phyloP scores from a whole-genome alignment of 2,113 vertebrate genomes.

The Cottus gobio region DNA sequence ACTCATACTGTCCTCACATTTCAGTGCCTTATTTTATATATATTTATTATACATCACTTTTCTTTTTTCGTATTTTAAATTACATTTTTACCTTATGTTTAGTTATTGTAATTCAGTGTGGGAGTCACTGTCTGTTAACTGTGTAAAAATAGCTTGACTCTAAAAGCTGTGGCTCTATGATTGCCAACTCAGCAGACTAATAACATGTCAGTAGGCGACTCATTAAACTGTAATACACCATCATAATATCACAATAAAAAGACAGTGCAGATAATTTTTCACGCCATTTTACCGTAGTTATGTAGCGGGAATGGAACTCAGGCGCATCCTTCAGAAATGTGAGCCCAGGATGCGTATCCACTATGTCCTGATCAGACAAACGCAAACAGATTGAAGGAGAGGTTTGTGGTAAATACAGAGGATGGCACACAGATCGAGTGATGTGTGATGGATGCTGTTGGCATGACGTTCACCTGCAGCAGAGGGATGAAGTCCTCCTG shows the following conservation, averaged over 20 bases:
- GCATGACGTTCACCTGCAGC: slow-evolving; percentile 87
- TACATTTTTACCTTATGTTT: no score
- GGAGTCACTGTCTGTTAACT: no score
- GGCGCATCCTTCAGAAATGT: slow-evolving; percentile 98
- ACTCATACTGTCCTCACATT: no score
- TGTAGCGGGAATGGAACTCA: slow-evolving; percentile 98
- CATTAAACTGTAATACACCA: not conserved
- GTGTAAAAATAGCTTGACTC: no score
- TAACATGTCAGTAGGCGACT: not conserved
- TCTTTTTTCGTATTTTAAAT: no score
- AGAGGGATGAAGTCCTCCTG: slow-evolving; percentile 98
- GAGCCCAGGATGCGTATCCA: slow-evolving; percentile 96
- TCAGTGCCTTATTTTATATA: no score
- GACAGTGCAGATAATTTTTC: not conserved
- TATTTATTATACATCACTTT: no score
- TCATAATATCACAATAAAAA: not conserved
- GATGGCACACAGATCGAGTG: no score
- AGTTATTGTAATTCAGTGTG: no score
- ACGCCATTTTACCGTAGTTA: slow-evolving; percentile 90
- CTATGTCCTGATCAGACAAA: slow-evolving; percentile 88
- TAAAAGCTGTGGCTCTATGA: not conserved
- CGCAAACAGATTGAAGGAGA: slow-evolving; percentile 2
- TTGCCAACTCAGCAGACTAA: not conserved
- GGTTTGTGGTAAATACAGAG: not conserved
- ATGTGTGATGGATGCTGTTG: not conserved